Conservation (phyloP, 2,797 vertebrate genomes). For the Gallinago solitaria region DNA sequence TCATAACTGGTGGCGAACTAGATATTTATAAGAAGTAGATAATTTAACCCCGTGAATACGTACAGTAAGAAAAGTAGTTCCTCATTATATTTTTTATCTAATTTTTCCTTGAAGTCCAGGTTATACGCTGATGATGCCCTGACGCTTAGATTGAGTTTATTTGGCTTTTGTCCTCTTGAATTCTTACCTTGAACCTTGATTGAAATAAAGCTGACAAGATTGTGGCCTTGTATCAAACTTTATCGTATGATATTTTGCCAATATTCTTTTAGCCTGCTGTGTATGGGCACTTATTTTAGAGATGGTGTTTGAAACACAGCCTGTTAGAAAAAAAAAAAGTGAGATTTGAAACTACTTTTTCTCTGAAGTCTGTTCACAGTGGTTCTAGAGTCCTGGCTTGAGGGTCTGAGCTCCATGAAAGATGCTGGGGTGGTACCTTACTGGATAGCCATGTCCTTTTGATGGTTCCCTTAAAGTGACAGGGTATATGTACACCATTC, state of each 20-base stretch:
- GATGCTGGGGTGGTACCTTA: background rate
- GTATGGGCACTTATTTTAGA: background rate
- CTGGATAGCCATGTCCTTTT: background rate
- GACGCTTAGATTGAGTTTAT: background rate
- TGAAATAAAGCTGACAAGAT: background rate
- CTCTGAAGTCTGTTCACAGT: background rate
- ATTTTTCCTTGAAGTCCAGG: background rate
- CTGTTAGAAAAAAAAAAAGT: background rate
- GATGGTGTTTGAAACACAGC: background rate
- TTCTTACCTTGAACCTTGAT: background rate
- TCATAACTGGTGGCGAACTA: background rate
- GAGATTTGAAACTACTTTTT: background rate
- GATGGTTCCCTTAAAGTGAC: background rate
- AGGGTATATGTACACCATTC: background rate
- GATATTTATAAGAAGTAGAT: background rate
- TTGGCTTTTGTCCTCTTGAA: background rate
- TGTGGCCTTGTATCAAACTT: accelerated
- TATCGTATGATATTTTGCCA: background rate
- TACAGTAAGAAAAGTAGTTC: background rate
- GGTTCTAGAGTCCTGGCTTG: background rate
- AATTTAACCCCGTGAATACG: accelerated
- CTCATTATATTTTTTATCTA: background rate
- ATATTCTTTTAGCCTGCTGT: background rate
- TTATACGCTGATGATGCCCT: background rate
- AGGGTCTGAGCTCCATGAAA: background rate